phyloP scores from a whole-genome alignment of 2,888 invertebrate species.

The Podotricha telesiphe region DNA sequence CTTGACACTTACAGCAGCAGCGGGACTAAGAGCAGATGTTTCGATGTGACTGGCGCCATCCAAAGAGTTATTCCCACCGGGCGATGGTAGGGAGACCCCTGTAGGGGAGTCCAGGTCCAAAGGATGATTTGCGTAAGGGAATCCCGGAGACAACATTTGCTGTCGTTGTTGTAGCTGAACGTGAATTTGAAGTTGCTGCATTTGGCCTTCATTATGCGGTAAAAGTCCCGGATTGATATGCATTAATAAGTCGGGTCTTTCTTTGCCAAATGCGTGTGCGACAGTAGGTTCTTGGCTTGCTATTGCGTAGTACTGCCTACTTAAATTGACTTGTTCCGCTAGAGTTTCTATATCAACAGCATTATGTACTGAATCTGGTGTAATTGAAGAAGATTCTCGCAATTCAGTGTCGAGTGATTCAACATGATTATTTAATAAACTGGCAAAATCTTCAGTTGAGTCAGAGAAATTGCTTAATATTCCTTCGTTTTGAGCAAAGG shows the following conservation, averaged over 20 bases:
- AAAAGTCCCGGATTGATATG: conserved; percentile 83
- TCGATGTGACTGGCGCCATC: conserved; percentile 86
- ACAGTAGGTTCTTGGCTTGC: conserved; percentile 79
- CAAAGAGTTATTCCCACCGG: conserved; percentile 88
- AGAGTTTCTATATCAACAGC: conserved; percentile 89
- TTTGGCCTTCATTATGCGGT: conserved; percentile 83
- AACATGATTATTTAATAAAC: conserved; percentile 89
- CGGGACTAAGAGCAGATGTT: conserved; percentile 85
- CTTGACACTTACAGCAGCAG: conserved; percentile 87
- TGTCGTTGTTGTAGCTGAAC: conserved; percentile 88
- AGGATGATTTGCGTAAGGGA: conserved; percentile 86
- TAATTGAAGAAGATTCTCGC: conserved; percentile 88
- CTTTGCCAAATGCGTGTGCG: conserved; percentile 85
- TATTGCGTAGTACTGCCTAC: conserved; percentile 82
- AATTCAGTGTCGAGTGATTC: conserved; percentile 87
- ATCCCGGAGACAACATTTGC: conserved; percentile 83
- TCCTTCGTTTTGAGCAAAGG: conserved; percentile 91
- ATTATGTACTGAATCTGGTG: conserved; percentile 86
- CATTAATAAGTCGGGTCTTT: conserved; percentile 84
- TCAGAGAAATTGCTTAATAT: conserved; percentile 91
- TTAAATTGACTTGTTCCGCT: conserved; percentile 89
- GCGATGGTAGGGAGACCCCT: conserved; percentile 91
- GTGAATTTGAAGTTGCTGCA: conserved; percentile 87
- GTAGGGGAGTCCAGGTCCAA: conserved; percentile 89
- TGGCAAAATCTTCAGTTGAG: conserved; percentile 90